Percentiles rank a stretch among this genome's conserved stretches.
These are phyloP conservation scores for Geodia barretti DNA, from an alignment of 37 sponge, comb jelly and placozoan genomes.

Conservation along the genomic window DNA sequence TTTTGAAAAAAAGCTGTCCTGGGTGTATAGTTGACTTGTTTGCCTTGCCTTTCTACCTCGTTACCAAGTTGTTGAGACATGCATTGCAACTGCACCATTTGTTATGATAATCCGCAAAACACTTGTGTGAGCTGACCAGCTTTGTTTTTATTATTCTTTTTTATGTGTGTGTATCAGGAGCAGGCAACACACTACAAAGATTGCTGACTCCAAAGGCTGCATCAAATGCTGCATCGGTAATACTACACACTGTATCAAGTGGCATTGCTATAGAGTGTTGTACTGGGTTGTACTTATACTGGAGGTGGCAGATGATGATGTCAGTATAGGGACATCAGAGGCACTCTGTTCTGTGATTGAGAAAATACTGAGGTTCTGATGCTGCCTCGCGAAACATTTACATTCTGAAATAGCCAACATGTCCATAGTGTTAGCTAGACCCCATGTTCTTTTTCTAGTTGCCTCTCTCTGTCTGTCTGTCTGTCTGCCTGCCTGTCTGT, in stretches of 20 bases:
- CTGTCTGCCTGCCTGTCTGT: neutral
- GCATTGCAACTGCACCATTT: no score
- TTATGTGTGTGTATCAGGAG: conserved; percentile 3
- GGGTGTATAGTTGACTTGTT: no score
- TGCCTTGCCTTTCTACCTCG: no score
- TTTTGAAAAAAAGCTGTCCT: no score
- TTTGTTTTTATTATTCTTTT: no score
- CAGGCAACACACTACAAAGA: conserved; percentile 52
- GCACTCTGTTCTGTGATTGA: neutral
- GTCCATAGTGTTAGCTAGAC: neutral
- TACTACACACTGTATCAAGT: neutral
- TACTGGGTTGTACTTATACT: neutral
- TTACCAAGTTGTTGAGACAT: no score
- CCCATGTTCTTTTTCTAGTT: neutral
- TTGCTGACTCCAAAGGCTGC: conserved; percentile 68
- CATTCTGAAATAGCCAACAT: neutral
- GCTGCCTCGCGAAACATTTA: neutral
- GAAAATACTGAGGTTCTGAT: neutral
- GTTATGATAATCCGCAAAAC: no score
- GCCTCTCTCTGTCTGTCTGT: neutral
- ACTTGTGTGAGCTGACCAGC: no score
- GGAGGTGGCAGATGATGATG: neutral
- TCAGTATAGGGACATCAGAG: conserved; percentile 6
- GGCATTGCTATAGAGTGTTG: neutral
- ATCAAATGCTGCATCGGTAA: conserved; percentile 68